Evolutionary conservation across 2,888 invertebrate genomes (phyloP).

Genomic region (Keiferia lycopersicella): DNA sequence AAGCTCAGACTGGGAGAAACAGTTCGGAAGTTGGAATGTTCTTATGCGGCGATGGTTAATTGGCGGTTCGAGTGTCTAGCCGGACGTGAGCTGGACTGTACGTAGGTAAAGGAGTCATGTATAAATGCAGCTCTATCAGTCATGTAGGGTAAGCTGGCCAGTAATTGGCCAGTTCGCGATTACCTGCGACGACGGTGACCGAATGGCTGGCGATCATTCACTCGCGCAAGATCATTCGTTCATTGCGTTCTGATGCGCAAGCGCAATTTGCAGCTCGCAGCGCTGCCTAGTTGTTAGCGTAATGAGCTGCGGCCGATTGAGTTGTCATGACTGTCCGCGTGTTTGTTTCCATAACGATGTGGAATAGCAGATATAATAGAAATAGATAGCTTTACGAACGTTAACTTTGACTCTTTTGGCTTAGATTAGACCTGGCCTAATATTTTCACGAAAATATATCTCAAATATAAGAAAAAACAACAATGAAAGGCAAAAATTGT

Average conservation of each 20-base stretch:
- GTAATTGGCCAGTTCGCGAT: constrained; percentile 28
- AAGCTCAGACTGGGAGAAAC: no score
- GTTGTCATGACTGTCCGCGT: constrained; percentile 33
- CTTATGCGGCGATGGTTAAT: no score
- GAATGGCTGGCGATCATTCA: constrained; percentile 20
- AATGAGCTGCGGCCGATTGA: constrained; percentile 45
- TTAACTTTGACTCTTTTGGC: background rate
- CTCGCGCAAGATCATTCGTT: constrained; percentile 3
- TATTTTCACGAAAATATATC: no score
- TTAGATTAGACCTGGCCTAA: no score
- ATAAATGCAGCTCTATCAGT: constrained; percentile 8
- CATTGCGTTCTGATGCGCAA: constrained; percentile 7
- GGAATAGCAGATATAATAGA: background rate
- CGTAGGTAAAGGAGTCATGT: constrained; percentile 1
- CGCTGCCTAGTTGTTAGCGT: constrained; percentile 39
- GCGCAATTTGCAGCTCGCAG: constrained; percentile 18
- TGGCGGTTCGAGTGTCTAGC: no score
- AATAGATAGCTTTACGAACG: background rate
- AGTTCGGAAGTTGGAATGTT: no score
- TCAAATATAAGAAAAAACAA: no score
- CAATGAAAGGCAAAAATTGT: background rate
- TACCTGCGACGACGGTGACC: constrained; percentile 23
- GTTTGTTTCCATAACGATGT: constrained; percentile 14
- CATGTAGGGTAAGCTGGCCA: constrained; percentile 1
- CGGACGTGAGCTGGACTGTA: no score